Base-by-base conservation (phyloP, 2,113 vertebrate species). In the Baryphthengus martii region DNA sequence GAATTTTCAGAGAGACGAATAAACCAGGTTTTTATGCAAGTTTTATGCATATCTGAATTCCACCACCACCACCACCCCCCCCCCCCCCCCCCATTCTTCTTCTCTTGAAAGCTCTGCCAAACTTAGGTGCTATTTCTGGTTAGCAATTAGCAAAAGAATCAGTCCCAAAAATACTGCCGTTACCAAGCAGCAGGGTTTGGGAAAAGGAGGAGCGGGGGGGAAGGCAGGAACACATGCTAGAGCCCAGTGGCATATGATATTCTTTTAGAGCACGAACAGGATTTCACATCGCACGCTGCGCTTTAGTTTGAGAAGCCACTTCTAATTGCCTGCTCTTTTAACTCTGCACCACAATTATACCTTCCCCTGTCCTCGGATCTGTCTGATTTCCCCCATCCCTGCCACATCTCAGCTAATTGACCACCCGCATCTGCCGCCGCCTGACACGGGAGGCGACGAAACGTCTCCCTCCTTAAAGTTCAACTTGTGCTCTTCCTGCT, bases 121-220 rank as follows among this genome's bases (percentile, higher is more conserved):
- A 95, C 93, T 95, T 93, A 90, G 91, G 93, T 93, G 90, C 96
- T 97, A 97, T 97, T 97, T 97, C 97, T 97, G 97, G 96, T 94
- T 87, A 96, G 94, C 93, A 97, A 97, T 97, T 97, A 97, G 92
- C 95, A 96, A 87, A 96, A 97, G 96, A 97, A 95, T 96, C 92
- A 95, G 87, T 88, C 94, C 96, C 96, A 79, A 95, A 96, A 96
- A 96, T 96, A 97, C 94, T 93, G 94, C 77, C 7, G 96, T 97
- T 97, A 96, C 96, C 96, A 97, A 95, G 96, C 96, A 97, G 97
- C 96, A 88, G 87, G 66, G 68, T 26, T 92, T 55, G 73, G 94
- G 82, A 24, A 65, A 86, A 53, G 24, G 72, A 47, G 58, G 35
- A 2, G 25, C 58, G 47, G 50, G 37, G 3, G 4, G 33, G 40